Conservation (phyloP, 2,797 vertebrate species). For the Enteromius mattozi region DNA sequence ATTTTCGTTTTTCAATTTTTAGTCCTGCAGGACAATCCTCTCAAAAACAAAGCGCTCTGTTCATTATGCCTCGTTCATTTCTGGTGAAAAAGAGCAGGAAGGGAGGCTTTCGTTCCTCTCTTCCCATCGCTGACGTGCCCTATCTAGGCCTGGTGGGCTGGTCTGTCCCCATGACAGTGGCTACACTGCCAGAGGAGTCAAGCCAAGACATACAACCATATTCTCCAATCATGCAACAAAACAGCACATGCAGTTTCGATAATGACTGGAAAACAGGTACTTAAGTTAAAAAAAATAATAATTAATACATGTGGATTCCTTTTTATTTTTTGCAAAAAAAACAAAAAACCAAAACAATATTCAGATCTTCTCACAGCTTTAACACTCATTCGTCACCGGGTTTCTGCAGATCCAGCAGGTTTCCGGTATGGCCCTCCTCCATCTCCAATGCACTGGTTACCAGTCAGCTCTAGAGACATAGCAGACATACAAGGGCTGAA, state of each 20-base stretch:
- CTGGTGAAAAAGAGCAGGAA: constrained; percentile 75
- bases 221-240: constrained; percentile 17
- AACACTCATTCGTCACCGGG: not conserved
- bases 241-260: not conserved
- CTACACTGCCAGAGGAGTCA: constrained; percentile 37
- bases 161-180: constrained; percentile 15
- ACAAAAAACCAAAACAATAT: not conserved
- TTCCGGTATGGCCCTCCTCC: constrained; percentile 32
- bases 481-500: constrained; percentile 59
- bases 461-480: constrained; percentile 58
- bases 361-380: not conserved
- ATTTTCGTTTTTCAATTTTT: not conserved
- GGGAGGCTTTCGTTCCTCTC: constrained; percentile 66
- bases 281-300: not conserved
- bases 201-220: constrained; percentile 50
- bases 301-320: not conserved
- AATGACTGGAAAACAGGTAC: constrained; percentile 40
- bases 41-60: not conserved
- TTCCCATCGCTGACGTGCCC: constrained; percentile 52
- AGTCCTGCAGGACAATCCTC: not conserved
- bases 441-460: constrained; percentile 7
- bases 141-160: constrained; percentile 41
- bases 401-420: constrained; percentile 32
- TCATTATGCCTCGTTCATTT: constrained; percentile 81
- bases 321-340: not conserved